Evolutionary conservation across 2,888 invertebrate genomes (phyloP), one percentile per base, ranked within the genome.

Genomic region (Operophtera brumata): DNA sequence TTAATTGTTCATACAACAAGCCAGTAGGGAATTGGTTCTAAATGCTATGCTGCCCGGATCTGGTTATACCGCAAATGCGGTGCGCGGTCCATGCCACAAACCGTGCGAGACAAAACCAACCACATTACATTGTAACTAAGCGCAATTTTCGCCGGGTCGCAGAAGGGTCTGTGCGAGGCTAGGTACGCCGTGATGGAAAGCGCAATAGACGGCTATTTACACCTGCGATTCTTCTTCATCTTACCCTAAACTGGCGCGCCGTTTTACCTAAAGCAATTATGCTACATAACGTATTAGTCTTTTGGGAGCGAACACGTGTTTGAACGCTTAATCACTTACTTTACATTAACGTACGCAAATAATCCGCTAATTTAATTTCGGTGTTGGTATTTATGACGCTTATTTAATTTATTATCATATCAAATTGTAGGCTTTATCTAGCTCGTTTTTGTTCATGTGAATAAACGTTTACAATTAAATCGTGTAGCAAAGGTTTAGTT

Each of bases 1-100:
- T 86, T 88, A 87, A 89, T 86, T 87, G 88, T 87, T 88, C 86
- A 86, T 86, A 84, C 84, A 86, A 87, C 86, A 88, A 87, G 85
- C 82, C 86, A 84, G 79, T 71, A 66, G 86, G 83, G 87, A 84
- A 86, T 88, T 84, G 82, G 83, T 80, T 86, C 80, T 85, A 86
- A 86, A 85, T 82, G 84, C 80, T 82, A 72, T 77, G 77, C 71
- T 81, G 84, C 82, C 84, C 82, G 81, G 82, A 78, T 75, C 80
- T 77, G 76, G 80, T 76, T 73, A 75, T 80, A 77, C 83, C 86
- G 67, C 84, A 85, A 82, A 79, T 76, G 78, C 73, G 73, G 77
- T 72, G 66, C 75, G 77, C 69, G 71, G 77, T 79, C 72, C 47
- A 43, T 45, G 42, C 78, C 76, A 71, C 65, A 66, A 66, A 61